Evolutionary conservation across 1,140 invertebrate genomes (phyloP).

Genomic region (Heliconius melpomene): DNA sequence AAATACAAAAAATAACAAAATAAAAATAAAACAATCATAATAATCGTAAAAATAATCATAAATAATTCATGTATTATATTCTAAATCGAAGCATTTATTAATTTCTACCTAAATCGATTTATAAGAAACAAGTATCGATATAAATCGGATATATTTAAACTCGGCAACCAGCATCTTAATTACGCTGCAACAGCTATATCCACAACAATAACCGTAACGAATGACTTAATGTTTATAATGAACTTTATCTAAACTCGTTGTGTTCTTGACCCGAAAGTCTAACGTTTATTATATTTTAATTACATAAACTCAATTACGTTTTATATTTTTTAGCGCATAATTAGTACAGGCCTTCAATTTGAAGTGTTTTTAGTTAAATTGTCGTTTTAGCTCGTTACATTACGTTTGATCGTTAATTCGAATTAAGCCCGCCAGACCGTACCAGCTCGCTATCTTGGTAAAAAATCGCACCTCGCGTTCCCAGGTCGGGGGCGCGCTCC

Average conservation of each 20-base stretch:
- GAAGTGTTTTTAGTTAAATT: not conserved
- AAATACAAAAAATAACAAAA: not conserved
- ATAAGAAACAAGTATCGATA: not conserved
- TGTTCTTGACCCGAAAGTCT: slow-evolving; percentile 1
- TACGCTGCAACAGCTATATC: not conserved
- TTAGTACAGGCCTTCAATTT: not conserved
- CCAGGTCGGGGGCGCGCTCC: slow-evolving; percentile 44
- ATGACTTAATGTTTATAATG: slow-evolving; percentile 14
- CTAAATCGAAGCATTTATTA: not conserved
- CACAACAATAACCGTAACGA: slow-evolving; percentile 17
- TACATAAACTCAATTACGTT: not conserved
- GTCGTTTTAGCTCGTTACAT: not conserved
- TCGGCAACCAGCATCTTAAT: slow-evolving; percentile 16
- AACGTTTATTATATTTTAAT: not conserved
- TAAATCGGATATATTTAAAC: not conserved
- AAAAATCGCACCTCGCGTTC: slow-evolving; percentile 30
- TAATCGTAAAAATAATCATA: no score
- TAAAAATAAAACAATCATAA: not conserved
- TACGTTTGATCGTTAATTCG: not conserved
- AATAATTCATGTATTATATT: slow-evolving; percentile 13
- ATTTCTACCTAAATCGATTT: not conserved
- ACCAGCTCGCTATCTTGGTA: slow-evolving; percentile 22
- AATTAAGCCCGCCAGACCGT: not conserved
- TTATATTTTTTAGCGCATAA: not conserved
- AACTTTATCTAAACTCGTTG: slow-evolving; percentile 9